phyloP scores from a whole-genome alignment of 1,140 invertebrate genomes.

The Saccostrea cuccullata region DNA sequence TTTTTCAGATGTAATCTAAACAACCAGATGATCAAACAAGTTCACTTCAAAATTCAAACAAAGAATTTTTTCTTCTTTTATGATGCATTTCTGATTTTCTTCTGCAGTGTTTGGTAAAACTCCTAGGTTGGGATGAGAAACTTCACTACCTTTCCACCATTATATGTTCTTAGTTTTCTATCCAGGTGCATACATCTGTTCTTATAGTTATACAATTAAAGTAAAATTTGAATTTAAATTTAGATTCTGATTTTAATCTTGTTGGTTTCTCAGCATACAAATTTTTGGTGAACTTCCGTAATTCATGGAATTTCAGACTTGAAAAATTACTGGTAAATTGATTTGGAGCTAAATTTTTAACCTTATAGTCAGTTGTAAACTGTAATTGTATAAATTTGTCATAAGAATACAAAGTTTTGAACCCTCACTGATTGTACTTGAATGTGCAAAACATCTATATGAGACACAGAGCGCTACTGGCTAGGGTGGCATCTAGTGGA shows the following conservation, averaged over 20 bases:
- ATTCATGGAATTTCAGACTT: background rate
- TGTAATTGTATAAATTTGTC: background rate
- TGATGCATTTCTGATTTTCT: too few relatives aligned
- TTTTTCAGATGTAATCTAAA: background rate
- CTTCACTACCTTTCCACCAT: background rate
- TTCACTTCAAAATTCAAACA: background rate
- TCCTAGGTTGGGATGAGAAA: too few relatives aligned
- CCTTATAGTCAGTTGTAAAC: background rate
- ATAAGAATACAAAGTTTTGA: background rate
- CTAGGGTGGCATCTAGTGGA: conserved; percentile 13
- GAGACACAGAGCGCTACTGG: background rate
- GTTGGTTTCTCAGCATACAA: too few relatives aligned
- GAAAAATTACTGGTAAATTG: background rate
- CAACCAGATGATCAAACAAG: background rate
- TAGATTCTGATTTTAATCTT: too few relatives aligned
- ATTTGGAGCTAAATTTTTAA: background rate
- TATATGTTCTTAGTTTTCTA: background rate
- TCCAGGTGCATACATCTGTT: background rate
- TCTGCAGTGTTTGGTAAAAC: too few relatives aligned
- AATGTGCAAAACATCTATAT: background rate
- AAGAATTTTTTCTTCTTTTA: too few relatives aligned
- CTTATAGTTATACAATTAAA: too few relatives aligned
- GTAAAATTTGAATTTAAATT: too few relatives aligned
- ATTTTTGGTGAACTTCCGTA: too few relatives aligned
- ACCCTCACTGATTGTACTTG: background rate